A percentile compares a stretch with the other conserved stretches of the same genome.
Conservation (phyloP, 2,888 invertebrate genomes). For the Apodemia zela region DNA sequence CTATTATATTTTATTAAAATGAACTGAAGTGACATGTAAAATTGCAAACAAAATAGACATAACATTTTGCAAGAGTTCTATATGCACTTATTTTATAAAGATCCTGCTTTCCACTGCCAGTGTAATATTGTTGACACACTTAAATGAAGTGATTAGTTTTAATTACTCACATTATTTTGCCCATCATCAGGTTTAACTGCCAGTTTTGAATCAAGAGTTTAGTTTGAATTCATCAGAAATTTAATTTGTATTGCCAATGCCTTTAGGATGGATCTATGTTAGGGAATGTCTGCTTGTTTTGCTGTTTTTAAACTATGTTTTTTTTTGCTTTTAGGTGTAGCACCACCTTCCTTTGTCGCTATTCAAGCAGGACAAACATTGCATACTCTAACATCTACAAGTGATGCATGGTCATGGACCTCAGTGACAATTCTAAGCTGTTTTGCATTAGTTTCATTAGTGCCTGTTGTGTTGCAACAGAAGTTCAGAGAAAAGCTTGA, state of each 20-base stretch:
- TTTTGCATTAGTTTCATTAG: conserved; percentile 90
- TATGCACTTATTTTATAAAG: no score
- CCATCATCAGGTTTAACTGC: no score
- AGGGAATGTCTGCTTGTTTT: neutral
- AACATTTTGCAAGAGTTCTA: no score
- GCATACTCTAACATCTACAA: conserved; percentile 93
- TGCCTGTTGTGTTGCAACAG: conserved; percentile 93
- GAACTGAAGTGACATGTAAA: no score
- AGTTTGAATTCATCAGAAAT: neutral
- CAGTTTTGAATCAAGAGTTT: no score
- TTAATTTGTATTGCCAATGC: neutral
- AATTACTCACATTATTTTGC: no score
- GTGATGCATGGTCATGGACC: conserved; percentile 92
- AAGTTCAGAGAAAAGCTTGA: conserved; percentile 89
- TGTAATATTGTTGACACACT: no score
- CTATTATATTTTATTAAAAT: no score
- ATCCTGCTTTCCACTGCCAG: no score
- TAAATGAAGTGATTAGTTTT: no score
- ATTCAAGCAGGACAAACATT: conserved; percentile 98
- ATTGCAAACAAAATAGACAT: no score
- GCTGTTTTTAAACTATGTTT: neutral
- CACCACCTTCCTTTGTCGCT: conserved; percentile 97
- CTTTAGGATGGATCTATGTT: neutral
- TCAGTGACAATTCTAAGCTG: conserved; percentile 89
- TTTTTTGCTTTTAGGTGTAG: conserved; percentile 85